Base-by-base conservation (phyloP, 1,140 invertebrate genomes). In the Megalonaias nervosa region DNA sequence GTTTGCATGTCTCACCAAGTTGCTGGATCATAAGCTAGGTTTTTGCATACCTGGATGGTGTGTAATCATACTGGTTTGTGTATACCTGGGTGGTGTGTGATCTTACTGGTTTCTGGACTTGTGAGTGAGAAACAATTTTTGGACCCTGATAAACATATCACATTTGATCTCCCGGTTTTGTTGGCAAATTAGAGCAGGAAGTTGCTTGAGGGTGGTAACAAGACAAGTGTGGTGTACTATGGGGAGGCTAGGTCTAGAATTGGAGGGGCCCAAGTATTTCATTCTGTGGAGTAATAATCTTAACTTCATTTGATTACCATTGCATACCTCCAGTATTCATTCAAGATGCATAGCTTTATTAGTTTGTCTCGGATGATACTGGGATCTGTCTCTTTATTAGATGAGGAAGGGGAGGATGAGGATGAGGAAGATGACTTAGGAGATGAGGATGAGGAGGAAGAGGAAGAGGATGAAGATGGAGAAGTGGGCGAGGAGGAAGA, bases 371-470 rank as follows among this genome's bases (percentile, higher is more conserved):
- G 5, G 38, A 19, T 31, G 16, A 12, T 55, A n/a, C 56, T 9
- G 11, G 19, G 3, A n/a, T 69, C 19, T 69, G 6, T 19, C 56
- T 19, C 17, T 57, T 68, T 61, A 59, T 21, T 79, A 81, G 88
- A 89, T 77, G 88, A 89, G 38, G 85, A 85, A 56, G 88, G 89
- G 69, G 89, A 86, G 60, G 88, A 88, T 67, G 89, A 90, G 59
- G 88, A 87, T 85, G 84, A 87, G 61, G 85, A 84, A 15, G 82
- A 77, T 56, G 83, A 60, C 66, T 84, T 73, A 14, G 85, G 82
- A 31, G 81, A 84, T 14, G 81, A 87, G 31, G 83, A 85, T 26
- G 83, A 85, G 31, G 79, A 77, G 65, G 83, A 75, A 17, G 82
- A 78, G 15, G 82, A 82, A 23, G 79, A 73, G 38, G 80, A 79